Conservation (phyloP, 2,113 vertebrate species). For the Xiphorhynchus elegans region DNA sequence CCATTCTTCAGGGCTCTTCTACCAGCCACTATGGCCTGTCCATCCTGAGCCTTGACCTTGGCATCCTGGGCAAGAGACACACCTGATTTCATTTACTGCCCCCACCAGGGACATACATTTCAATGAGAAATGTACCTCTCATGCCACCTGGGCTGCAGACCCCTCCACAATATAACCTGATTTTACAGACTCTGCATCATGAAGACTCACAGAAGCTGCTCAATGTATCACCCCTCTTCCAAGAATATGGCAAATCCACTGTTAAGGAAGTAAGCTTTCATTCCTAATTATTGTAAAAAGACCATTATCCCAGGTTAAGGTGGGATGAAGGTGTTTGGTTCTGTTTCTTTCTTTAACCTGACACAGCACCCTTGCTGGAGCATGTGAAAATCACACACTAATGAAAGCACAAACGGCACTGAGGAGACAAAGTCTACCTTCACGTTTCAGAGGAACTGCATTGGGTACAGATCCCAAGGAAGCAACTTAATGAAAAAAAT, state of each 20-base stretch:
- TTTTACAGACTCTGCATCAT: background rate
- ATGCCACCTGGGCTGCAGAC: background rate
- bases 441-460: background rate
- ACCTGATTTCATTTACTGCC: background rate
- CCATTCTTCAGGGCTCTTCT: background rate
- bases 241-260: background rate
- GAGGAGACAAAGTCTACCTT: background rate
- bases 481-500: conserved; percentile 24
- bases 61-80: background rate
- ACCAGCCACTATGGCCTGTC: background rate
- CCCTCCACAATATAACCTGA: background rate
- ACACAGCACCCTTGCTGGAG: background rate
- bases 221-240: background rate
- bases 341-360: background rate
- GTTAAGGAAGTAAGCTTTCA: background rate
- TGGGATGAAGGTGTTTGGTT: background rate
- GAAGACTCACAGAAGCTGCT: background rate
- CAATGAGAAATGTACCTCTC: background rate
- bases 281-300: background rate
- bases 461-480: conserved; percentile 6
- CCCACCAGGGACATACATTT: background rate
- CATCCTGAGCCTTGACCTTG: background rate
- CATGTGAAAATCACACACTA: background rate
- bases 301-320: background rate
- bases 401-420: background rate